A percentile compares a stretch with the other conserved stretches of the same genome.
Conservation (phyloP, 2,113 vertebrate species). For the Tympanuchus pallidicinctus region DNA sequence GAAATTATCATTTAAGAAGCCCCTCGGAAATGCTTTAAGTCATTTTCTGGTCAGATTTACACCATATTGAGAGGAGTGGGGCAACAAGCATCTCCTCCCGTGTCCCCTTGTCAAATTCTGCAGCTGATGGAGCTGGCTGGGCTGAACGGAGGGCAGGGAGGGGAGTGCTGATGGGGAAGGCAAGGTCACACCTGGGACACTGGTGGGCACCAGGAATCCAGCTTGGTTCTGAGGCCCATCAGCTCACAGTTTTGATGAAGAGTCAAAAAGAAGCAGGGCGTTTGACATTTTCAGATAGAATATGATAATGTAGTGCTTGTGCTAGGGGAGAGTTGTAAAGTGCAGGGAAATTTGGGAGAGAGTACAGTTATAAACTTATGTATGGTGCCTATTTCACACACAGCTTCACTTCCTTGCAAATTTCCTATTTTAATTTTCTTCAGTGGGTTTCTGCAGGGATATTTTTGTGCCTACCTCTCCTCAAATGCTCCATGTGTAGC, state of each 20-base stretch:
- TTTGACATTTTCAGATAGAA: neutral
- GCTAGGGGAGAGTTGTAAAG: neutral
- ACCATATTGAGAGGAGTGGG: neutral
- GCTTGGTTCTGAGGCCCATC: neutral
- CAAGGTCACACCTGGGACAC: neutral
- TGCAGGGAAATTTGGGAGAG: neutral
- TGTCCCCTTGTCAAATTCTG: neutral
- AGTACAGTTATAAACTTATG: neutral
- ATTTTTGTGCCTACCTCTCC: neutral
- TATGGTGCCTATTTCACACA: neutral
- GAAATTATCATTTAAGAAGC: neutral
- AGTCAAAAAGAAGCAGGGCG: neutral
- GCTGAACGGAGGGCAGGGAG: neutral
- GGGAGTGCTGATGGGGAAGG: neutral
- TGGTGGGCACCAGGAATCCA: neutral
- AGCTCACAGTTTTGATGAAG: neutral
- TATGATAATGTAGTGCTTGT: neutral
- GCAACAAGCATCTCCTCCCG: neutral
- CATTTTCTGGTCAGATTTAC: neutral
- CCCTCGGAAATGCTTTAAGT: neutral
- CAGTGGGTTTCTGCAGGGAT: slow-evolving; percentile 18
- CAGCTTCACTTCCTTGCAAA: neutral
- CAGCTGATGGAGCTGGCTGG: neutral
- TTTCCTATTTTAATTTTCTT: slow-evolving; percentile 52
- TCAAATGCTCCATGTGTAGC: neutral